phyloP scores from a whole-genome alignment of 2,113 vertebrate genomes.

The Pteruthius melanotis region DNA sequence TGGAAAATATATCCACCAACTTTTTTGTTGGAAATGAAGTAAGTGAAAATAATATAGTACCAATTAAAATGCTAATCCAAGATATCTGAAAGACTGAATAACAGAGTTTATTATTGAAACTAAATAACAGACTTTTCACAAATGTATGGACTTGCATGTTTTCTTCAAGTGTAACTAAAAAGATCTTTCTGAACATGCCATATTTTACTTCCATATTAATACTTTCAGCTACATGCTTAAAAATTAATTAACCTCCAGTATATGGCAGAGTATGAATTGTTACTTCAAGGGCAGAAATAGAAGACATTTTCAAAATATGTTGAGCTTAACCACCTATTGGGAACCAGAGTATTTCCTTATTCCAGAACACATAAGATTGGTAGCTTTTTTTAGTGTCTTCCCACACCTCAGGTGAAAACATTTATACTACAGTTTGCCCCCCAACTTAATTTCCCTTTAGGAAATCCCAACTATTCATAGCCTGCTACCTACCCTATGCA shows the following conservation, averaged over 20 bases:
- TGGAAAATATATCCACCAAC: conserved; percentile 77
- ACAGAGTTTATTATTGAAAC: no score
- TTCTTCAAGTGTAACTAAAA: neutral
- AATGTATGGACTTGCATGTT: neutral
- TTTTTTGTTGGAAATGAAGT: conserved; percentile 89
- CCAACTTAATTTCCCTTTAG: neutral
- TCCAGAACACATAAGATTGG: neutral
- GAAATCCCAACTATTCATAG: neutral
- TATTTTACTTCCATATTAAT: neutral
- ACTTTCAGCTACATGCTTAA: neutral
- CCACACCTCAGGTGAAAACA: neutral
- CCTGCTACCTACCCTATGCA: rapidly evolving
- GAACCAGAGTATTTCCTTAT: neutral
- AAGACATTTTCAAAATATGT: neutral
- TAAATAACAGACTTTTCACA: neutral
- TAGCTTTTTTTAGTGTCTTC: neutral
- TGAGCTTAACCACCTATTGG: neutral
- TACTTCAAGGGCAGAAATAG: neutral
- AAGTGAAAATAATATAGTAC: conserved; percentile 16
- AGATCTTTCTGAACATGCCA: neutral
- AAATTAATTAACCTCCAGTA: neutral
- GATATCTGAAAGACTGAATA: neutral
- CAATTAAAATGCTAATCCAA: neutral
- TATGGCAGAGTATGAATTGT: neutral
- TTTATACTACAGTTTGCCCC: neutral